Evolutionary conservation across 2,888 invertebrate species (phyloP).

Genomic region (Tortricodes alternella): DNA sequence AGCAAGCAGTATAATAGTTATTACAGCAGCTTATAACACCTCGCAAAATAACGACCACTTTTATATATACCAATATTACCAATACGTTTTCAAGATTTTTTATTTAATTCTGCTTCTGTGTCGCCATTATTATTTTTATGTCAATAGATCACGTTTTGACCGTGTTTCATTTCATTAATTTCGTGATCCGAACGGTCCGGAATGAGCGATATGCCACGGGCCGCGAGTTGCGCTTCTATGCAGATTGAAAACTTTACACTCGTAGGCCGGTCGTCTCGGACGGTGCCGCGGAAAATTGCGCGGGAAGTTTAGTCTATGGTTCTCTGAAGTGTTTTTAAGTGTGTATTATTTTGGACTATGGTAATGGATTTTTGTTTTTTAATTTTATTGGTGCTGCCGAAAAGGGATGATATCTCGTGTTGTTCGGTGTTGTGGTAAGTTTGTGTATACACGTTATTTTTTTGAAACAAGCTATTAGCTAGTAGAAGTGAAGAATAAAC

Average conservation of each 20-base stretch:
- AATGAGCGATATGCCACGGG: slow-evolving; percentile 26
- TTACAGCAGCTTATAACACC: neutral
- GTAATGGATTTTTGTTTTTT: slow-evolving; percentile 4
- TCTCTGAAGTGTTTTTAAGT: slow-evolving; percentile 17
- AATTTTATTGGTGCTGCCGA: slow-evolving; percentile 1
- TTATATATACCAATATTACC: neutral
- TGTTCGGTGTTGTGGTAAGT: slow-evolving; percentile 11
- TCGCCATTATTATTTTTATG: slow-evolving; percentile 31
- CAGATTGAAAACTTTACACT: slow-evolving; percentile 29
- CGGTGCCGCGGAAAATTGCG: slow-evolving; percentile 30
- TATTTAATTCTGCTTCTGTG: slow-evolving; percentile 8
- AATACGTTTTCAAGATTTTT: slow-evolving; percentile 1
- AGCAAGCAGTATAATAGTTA: neutral
- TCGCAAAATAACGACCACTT: neutral
- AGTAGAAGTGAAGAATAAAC: too few species aligned
- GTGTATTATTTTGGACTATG: slow-evolving; percentile 2
- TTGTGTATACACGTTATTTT: neutral
- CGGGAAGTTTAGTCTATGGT: slow-evolving; percentile 32
- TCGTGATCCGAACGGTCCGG: slow-evolving; percentile 34
- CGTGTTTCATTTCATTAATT: slow-evolving; percentile 35
- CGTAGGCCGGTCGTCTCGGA: slow-evolving; percentile 32
- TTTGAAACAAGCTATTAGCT: too few species aligned
- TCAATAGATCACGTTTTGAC: slow-evolving; percentile 34
- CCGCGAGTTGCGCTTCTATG: slow-evolving; percentile 19
- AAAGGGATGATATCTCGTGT: slow-evolving; percentile 1